Percentiles rank a stretch among this genome's conserved stretches.
Conservation (phyloP, 2,888 invertebrate species). For the Microdon myrmicae region DNA sequence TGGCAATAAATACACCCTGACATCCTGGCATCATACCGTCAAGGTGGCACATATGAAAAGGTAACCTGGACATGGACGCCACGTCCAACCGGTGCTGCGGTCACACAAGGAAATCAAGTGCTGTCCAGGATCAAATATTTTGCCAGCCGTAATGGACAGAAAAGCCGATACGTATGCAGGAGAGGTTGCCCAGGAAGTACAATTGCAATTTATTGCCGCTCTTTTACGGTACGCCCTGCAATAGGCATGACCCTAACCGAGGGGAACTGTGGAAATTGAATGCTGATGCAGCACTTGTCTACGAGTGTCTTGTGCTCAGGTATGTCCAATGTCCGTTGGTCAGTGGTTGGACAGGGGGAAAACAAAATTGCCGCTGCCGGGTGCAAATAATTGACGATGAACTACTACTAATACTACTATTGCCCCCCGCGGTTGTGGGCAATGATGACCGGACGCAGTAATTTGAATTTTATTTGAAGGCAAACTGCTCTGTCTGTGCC, state of each 20-base stretch:
- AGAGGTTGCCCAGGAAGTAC: constrained; percentile 43
- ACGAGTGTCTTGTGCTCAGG: constrained; percentile 26
- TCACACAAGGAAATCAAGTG: constrained; percentile 52
- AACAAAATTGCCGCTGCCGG: constrained; percentile 48
- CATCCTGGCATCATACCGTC: constrained; percentile 32
- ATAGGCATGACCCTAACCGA: constrained; percentile 16
- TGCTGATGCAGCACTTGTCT: constrained; percentile 44
- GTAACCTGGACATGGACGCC: constrained; percentile 36
- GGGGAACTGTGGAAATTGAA: constrained; percentile 40
- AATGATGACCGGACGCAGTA: constrained; percentile 34
- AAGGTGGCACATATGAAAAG: constrained; percentile 49
- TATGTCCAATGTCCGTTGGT: constrained; percentile 19
- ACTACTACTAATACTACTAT: no score
- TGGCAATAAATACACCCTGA: constrained; percentile 47
- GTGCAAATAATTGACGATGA: constrained; percentile 49
- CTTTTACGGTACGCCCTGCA: constrained; percentile 38
- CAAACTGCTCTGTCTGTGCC: constrained; percentile 39
- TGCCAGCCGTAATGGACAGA: constrained; percentile 40
- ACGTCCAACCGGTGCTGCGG: constrained; percentile 48
- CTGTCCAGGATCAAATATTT: constrained; percentile 53
- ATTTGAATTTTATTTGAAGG: constrained; percentile 48
- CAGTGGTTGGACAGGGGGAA: background rate
- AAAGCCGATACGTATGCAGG: constrained; percentile 47
- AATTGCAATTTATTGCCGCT: constrained; percentile 51
- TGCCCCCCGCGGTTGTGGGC: constrained; percentile 17